Base-by-base conservation (phyloP, 2,888 invertebrate genomes). In the Protula sp. region DNA sequence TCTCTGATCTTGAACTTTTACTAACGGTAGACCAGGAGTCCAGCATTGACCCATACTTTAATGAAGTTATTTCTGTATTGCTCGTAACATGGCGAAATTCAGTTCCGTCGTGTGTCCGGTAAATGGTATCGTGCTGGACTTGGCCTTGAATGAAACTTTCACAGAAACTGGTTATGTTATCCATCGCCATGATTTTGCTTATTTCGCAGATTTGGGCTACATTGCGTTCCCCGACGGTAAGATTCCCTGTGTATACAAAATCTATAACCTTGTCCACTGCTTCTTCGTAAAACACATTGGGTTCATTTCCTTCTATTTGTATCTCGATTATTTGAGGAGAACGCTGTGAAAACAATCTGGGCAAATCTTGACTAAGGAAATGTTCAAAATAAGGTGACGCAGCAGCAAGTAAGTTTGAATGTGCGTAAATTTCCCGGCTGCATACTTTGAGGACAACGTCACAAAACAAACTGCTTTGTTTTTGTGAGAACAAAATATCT, bases 301-400 rank as follows among this genome's bases (percentile, higher is more conserved):
- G 55, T 30, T 60, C 62, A 87, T 87, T 53, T 85, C 74, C 73
- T 45, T 77, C 76, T 2, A 78, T 77, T 48, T 77, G 76, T 55
- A 78, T 76, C 65, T 78, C 78, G 26, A 78, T 78, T 19, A 78
- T 66, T 59, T 78, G 78, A 19, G 77, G 77, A 14, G 67, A 64
- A 61, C 74, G 74, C 58, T 76, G 76, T 19, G 75, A 78, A 59
- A 76, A 78, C 26, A 70, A 71, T 57, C 78, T 69, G 2, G 78
- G 77, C n/a, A 69, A 51, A 55, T 78, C 77, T 55, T 71, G 71
- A 1, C 70, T 71, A 28, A 78, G 68, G 55, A 78, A 70, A 3
- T 70, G 63, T 53, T 71, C 70, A 60, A 77, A 76, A 66, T 78
- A 78, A 1, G 78, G 74, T 66, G 77, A 77, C 26, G 75, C 75